These are phyloP conservation scores for Lysiphlebus fabarum DNA, from an alignment of 1,140 invertebrate species.

Conservation along the genomic window DNA sequence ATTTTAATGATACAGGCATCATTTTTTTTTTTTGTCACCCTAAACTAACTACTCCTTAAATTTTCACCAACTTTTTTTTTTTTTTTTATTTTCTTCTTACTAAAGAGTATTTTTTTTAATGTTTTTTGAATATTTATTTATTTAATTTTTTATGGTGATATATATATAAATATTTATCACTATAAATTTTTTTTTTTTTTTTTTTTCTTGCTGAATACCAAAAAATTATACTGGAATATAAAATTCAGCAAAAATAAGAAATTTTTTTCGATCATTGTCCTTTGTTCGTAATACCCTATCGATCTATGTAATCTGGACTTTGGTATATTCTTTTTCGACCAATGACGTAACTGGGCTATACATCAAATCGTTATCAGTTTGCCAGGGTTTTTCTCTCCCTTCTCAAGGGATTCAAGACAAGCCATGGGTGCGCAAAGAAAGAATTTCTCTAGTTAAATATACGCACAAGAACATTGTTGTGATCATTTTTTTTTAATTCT, in stretches of 20 bases:
- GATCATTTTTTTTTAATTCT: no score
- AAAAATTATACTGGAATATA: no score
- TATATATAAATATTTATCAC: no score
- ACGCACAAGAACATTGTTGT: no score
- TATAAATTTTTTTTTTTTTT: no score
- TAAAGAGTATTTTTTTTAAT: constrained; percentile 26
- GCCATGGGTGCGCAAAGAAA: constrained; percentile 11
- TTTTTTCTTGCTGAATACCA: no score
- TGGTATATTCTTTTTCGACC: constrained; percentile 34
- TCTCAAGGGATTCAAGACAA: constrained; percentile 16
- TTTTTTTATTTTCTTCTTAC: constrained; percentile 20
- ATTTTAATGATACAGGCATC: background rate
- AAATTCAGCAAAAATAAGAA: no score
- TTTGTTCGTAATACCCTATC: constrained; percentile 38
- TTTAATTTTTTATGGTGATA: background rate
- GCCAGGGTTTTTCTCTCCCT: constrained; percentile 32
- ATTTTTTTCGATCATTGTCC: constrained; percentile 22
- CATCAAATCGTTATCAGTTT: constrained; percentile 45
- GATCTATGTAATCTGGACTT: constrained; percentile 44
- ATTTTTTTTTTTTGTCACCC: no score
- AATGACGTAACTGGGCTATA: constrained; percentile 46
- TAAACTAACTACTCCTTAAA: background rate
- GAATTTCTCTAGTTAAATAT: background rate
- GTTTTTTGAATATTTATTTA: background rate
- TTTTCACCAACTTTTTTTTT: background rate